These are phyloP conservation scores for Pongo abelii DNA, from an alignment of 2,113 vertebrate genomes.

Conservation along the genomic window DNA sequence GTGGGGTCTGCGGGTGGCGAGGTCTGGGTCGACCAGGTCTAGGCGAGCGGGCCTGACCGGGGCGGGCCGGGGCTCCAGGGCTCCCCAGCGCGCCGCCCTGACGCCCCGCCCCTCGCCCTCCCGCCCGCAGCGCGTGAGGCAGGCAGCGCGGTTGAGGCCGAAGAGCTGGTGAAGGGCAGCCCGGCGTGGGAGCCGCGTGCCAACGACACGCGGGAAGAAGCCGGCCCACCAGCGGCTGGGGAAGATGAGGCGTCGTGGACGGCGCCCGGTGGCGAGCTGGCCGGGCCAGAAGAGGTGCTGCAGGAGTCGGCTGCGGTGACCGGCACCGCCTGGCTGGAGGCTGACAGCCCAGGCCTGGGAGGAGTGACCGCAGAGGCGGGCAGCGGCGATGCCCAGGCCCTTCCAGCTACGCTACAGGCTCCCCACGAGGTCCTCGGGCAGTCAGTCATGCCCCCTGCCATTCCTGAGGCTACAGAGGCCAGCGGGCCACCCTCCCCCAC, in stretches of 20 bases:
- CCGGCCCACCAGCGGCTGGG: neutral
- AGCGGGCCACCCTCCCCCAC: neutral
- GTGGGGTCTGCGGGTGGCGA: neutral
- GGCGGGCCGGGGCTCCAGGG: neutral
- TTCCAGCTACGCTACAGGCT: neutral
- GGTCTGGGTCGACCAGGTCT: neutral
- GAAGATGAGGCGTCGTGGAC: neutral
- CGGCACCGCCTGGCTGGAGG: constrained; percentile 52
- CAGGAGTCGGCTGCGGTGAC: constrained; percentile 75
- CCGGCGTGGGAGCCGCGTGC: neutral
- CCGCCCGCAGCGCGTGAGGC: constrained; percentile 61
- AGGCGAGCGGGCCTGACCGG: neutral
- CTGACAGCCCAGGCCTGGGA: constrained; percentile 71
- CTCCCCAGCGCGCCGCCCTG: neutral
- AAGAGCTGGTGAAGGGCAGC: constrained; percentile 28
- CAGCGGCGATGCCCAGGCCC: constrained; percentile 83
- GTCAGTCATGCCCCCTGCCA: constrained; percentile 12
- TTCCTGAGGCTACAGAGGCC: constrained; percentile 73
- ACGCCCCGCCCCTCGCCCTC: constrained; percentile 7
- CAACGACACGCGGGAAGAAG: constrained; percentile 34
- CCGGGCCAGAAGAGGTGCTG: constrained; percentile 8
- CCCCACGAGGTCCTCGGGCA: constrained; percentile 7
- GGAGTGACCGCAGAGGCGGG: constrained; percentile 86
- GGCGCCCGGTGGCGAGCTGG: neutral
- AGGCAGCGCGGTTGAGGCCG: constrained; percentile 50